phyloP scores from a whole-genome alignment of 1,140 invertebrate species.

The Chrysopa pallens region DNA sequence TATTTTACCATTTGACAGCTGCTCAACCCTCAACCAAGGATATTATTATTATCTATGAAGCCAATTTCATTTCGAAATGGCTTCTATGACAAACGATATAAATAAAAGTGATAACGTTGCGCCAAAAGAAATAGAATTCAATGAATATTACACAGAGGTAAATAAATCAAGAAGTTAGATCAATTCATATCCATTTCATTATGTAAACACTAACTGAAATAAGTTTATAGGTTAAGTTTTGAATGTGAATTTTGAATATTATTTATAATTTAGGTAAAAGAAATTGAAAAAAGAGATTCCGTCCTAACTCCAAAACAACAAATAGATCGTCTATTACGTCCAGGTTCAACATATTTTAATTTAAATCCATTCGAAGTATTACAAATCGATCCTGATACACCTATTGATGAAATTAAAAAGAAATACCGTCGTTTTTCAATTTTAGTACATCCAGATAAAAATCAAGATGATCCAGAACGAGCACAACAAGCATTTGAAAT shows the following conservation, averaged over 20 bases:
- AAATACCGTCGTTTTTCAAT: conserved; percentile 93
- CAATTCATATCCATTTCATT: not conserved
- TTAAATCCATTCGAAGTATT: conserved; percentile 92
- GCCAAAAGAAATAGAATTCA: conserved; percentile 34
- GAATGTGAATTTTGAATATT: too few species aligned
- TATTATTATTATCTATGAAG: too few species aligned
- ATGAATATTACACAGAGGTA: conserved; percentile 49
- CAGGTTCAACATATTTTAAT: conserved; percentile 92
- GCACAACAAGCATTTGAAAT: conserved; percentile 90
- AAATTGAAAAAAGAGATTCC: conserved; percentile 83
- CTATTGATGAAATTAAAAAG: conserved; percentile 86
- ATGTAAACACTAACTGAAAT: too few species aligned
- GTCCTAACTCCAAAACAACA: conserved; percentile 87
- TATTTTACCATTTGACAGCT: too few species aligned
- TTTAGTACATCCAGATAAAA: conserved; percentile 97
- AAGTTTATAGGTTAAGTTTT: too few species aligned
- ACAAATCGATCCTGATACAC: conserved; percentile 78
- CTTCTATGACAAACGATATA: too few species aligned
- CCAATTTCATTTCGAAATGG: too few species aligned
- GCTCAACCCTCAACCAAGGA: too few species aligned
- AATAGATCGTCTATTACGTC: conserved; percentile 78
- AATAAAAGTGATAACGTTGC: too few species aligned
- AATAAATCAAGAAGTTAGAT: conserved; percentile 8
- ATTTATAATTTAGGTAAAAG: conserved; percentile 56
- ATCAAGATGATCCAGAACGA: conserved; percentile 86